Percentiles rank a stretch among this genome's conserved stretches.
phyloP scores from a whole-genome alignment of 2,797 vertebrate species.

The Scarus forsteni region DNA sequence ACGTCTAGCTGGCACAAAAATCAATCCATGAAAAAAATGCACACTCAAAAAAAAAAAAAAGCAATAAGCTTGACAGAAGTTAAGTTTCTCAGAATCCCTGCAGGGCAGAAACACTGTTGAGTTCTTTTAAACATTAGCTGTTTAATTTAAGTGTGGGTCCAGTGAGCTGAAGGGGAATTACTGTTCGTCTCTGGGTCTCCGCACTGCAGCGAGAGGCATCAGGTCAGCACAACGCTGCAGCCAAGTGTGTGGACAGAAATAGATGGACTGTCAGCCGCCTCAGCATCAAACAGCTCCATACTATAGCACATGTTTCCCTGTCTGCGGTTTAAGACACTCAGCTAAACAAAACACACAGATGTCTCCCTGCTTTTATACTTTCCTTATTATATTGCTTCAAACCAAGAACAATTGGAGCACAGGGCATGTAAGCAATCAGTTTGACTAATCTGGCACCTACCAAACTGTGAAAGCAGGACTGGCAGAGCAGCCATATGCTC shows the following conservation, averaged over 20 bases:
- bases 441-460: slow-evolving; percentile 66
- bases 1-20: slow-evolving; percentile 59
- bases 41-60: slow-evolving; percentile 24
- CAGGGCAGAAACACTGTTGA: slow-evolving; percentile 54
- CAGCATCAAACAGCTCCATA: slow-evolving; percentile 35
- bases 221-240: slow-evolving; percentile 67
- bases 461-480: slow-evolving; percentile 75
- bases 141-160: slow-evolving; percentile 75
- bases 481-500: slow-evolving; percentile 70
- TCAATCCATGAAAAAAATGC: slow-evolving; percentile 58
- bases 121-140: slow-evolving; percentile 77
- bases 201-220: slow-evolving; percentile 50
- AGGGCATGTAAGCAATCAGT: slow-evolving; percentile 68
- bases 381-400: slow-evolving; percentile 42
- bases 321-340: slow-evolving; percentile 62
- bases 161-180: slow-evolving; percentile 65
- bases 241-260: slow-evolving; percentile 43
- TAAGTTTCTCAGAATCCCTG: slow-evolving; percentile 50
- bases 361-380: slow-evolving; percentile 14
- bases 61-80: slow-evolving; percentile 59
- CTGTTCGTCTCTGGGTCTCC: slow-evolving; percentile 59
- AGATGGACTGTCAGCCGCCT: slow-evolving; percentile 52
- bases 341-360: slow-evolving; percentile 54
- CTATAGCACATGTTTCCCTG: slow-evolving; percentile 29
- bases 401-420: slow-evolving; percentile 72